Percentiles rank a stretch among this genome's conserved stretches.
Evolutionary conservation across 92 coral and sea anemone genomes (phyloP).

Genomic region (Epizoanthus illoricatus): DNA sequence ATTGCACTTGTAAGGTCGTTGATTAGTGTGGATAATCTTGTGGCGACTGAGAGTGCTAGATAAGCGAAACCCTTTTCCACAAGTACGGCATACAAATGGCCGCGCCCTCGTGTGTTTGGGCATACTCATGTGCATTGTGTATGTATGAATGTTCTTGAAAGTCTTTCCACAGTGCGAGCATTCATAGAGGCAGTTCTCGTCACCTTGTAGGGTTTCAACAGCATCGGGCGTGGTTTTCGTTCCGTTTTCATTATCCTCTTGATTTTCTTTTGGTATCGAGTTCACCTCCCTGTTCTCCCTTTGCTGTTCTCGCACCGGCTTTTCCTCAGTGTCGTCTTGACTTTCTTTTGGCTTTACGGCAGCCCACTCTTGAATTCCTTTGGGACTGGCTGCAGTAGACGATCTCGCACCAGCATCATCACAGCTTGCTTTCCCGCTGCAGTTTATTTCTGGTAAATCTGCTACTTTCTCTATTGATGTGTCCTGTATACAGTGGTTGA

Average conservation of each 20-base stretch:
- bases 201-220: not conserved
- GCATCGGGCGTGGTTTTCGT: not conserved
- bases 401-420: not conserved
- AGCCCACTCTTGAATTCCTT: not conserved
- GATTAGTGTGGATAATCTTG: slow-evolving; percentile 48
- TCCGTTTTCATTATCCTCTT: too few relatives aligned
- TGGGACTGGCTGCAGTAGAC: not conserved
- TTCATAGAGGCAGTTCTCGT: not conserved
- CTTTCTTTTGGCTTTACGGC: too few relatives aligned
- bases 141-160: slow-evolving; percentile 42
- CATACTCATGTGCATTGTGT: slow-evolving; percentile 44
- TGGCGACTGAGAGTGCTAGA: slow-evolving; percentile 52
- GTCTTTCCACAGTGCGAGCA: slow-evolving; percentile 41
- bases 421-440: not conserved
- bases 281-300: too few relatives aligned
- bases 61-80: slow-evolving; percentile 52
- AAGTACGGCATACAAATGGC: slow-evolving; percentile 42
- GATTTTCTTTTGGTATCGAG: too few relatives aligned
- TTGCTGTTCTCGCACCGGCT: too few relatives aligned
- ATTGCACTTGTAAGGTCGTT: slow-evolving; percentile 41
- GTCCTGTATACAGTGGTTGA: not conserved
- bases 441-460: not conserved
- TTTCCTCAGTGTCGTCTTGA: too few relatives aligned
- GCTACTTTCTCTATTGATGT: not conserved
- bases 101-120: slow-evolving; percentile 42